Percentiles rank a stretch among this genome's conserved stretches.
Evolutionary conservation across 2,888 invertebrate genomes (phyloP).

Genomic region (Drosophila barbarae): DNA sequence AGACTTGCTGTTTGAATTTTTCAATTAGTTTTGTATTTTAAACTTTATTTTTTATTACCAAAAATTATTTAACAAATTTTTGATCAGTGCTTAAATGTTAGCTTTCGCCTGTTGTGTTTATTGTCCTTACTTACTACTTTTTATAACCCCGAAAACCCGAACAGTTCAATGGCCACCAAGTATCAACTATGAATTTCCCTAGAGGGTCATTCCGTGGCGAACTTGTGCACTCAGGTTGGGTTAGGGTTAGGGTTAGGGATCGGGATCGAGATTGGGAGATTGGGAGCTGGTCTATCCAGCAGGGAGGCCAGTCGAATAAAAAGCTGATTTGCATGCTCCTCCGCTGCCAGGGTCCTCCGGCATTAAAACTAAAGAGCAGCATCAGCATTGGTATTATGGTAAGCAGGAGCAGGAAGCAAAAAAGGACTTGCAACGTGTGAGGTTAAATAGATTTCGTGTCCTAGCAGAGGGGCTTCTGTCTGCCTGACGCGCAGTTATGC

Average conservation of each 20-base stretch:
- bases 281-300: slow-evolving; percentile 24
- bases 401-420: slow-evolving; percentile 8
- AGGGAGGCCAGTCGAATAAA: slow-evolving; percentile 66
- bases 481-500: slow-evolving; percentile 61
- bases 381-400: slow-evolving; percentile 8
- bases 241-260: slow-evolving; percentile 16
- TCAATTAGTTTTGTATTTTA: rapidly evolving
- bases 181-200: slow-evolving; percentile 56
- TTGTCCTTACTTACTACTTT: slow-evolving; percentile 38
- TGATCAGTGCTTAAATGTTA: slow-evolving; percentile 37
- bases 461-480: slow-evolving; percentile 5
- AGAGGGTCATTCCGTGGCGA: slow-evolving; percentile 60
- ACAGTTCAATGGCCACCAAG: slow-evolving; percentile 67
- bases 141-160: slow-evolving; percentile 34
- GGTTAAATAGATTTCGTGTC: slow-evolving; percentile 59
- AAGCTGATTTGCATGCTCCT: slow-evolving; percentile 58
- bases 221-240: slow-evolving; percentile 36
- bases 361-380: slow-evolving; percentile 41
- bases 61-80: not conserved
- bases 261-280: no score
- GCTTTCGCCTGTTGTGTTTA: slow-evolving; percentile 53
- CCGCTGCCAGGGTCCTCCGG: slow-evolving; percentile 5
- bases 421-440: slow-evolving; percentile 51
- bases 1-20: not conserved
- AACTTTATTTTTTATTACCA: not conserved